These are phyloP conservation scores for Eupithecia insigniata DNA, from an alignment of 2,888 invertebrate species.

Conservation along the genomic window DNA sequence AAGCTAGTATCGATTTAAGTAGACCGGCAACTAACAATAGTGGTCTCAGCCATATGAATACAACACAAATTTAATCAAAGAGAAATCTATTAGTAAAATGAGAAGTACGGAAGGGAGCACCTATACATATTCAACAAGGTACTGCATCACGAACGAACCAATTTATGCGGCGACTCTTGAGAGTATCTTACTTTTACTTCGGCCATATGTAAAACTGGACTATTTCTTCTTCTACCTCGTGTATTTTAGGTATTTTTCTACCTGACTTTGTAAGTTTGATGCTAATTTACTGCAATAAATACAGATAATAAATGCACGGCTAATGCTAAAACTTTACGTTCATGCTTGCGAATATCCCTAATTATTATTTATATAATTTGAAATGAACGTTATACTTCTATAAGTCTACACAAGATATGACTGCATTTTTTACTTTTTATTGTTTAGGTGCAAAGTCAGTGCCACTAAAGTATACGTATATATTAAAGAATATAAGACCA, in stretches of 20 bases:
- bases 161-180: constrained; percentile 81
- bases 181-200: constrained; percentile 80
- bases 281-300: constrained; percentile 1
- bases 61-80: constrained; percentile 85
- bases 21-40: constrained; percentile 75
- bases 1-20: constrained; percentile 71
- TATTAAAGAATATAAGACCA: not conserved
- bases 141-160: constrained; percentile 83
- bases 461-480: not conserved
- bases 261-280: constrained; percentile 37
- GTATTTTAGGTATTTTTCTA: constrained; percentile 58
- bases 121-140: constrained; percentile 84
- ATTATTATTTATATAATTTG: not conserved
- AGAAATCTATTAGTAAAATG: constrained; percentile 85
- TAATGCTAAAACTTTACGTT: not conserved
- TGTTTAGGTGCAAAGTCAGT: not conserved
- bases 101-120: constrained; percentile 84
- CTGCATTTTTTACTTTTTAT: not conserved
- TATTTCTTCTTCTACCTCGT: constrained; percentile 79
- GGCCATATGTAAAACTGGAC: constrained; percentile 81
- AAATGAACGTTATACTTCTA: not conserved
- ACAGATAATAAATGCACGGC: not conserved
- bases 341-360: not conserved
- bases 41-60: constrained; percentile 77
- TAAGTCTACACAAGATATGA: not conserved